Evolutionary conservation across 2,113 vertebrate species (phyloP), one percentile per base, ranked within the genome.

Genomic region (Plecturocebus donacophilus): DNA sequence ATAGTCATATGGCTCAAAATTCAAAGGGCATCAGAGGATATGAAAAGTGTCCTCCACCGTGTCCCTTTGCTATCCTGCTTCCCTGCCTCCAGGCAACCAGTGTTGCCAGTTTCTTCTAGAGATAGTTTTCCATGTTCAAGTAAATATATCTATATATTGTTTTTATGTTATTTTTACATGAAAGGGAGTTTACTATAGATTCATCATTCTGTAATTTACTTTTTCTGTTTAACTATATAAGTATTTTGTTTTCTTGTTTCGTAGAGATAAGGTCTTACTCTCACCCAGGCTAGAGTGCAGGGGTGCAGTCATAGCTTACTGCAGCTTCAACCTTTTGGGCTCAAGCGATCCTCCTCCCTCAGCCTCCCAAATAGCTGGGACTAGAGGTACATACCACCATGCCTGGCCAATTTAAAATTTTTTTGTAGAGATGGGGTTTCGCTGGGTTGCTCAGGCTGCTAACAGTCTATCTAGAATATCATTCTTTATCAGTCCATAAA

Each of bases 401-500:
- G 61, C 61, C 61, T 64, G 61, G 61, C 27, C 61, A 64, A 32
- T 64, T 27, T 12, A 75, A 76, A 8, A 8, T 14, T 17, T 76
- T 42, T 75, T 42, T 8, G 12, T 88, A 13, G 70, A 40, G 11
- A 25, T 73, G 38, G 70, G 21, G 70, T 73, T 40, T 73, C 38
- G 12, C n/a, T 13, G 38, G 38, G 70, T 73, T 73, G 70, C 19
- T 23, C 70, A 73, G 38, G 70, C 21, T 73, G n/a, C 10, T 64
- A 64, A 27, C 61, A 64, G 27, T 64, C 27, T 64, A 32, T 64
- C 61, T 64, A 14, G 61, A 83, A n/a, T 70, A 52, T 83, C 40
- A 88, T 85, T 92, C 35, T 87, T 92, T 95, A 82, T 97, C 47
- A 58, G 47, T 86, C 68, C 40, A 80, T 86, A 82, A 93, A 94